phyloP scores from a whole-genome alignment of 2,888 invertebrate genomes.

The Cryptophagus acutangulus region DNA sequence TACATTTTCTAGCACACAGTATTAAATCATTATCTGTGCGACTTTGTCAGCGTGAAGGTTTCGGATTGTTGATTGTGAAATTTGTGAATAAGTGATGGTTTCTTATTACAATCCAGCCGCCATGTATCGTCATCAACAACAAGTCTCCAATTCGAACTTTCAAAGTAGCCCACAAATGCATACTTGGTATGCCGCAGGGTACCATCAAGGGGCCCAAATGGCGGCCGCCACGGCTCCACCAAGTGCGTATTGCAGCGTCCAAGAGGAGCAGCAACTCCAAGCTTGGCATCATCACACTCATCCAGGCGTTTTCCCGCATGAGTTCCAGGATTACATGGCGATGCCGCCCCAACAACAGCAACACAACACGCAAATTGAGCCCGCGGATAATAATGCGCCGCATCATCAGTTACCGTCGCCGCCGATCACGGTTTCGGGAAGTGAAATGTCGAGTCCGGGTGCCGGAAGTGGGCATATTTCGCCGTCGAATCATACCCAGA shows the following conservation, averaged over 20 bases:
- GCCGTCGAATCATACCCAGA: slow-evolving; percentile 36
- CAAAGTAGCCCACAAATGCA: slow-evolving; percentile 37
- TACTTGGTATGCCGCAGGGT: slow-evolving; percentile 50
- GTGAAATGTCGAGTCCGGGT: slow-evolving; percentile 59
- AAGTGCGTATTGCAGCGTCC: slow-evolving; percentile 33
- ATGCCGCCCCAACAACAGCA: slow-evolving; percentile 52
- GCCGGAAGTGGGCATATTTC: slow-evolving; percentile 42
- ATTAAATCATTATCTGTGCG: no score
- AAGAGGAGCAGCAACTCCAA: slow-evolving; percentile 49
- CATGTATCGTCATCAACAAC: slow-evolving; percentile 52
- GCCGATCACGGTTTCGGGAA: slow-evolving; percentile 55
- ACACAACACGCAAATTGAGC: slow-evolving; percentile 39
- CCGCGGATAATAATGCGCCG: slow-evolving; percentile 27
- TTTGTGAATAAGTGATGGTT: slow-evolving; percentile 66
- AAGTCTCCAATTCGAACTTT: slow-evolving; percentile 49
- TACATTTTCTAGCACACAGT: no score
- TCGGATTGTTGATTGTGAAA: no score
- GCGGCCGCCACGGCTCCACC: slow-evolving; percentile 30
- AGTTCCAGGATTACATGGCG: slow-evolving; percentile 44
- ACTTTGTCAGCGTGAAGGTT: no score
- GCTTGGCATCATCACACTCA: slow-evolving; percentile 46
- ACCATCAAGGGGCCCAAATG: slow-evolving; percentile 44
- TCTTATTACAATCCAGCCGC: slow-evolving; percentile 66
- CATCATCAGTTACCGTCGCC: slow-evolving; percentile 52
- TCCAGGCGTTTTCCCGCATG: slow-evolving; percentile 48